Evolutionary conservation across 1,140 invertebrate genomes (phyloP).

Genomic region (Drosophila kohkoa): DNA sequence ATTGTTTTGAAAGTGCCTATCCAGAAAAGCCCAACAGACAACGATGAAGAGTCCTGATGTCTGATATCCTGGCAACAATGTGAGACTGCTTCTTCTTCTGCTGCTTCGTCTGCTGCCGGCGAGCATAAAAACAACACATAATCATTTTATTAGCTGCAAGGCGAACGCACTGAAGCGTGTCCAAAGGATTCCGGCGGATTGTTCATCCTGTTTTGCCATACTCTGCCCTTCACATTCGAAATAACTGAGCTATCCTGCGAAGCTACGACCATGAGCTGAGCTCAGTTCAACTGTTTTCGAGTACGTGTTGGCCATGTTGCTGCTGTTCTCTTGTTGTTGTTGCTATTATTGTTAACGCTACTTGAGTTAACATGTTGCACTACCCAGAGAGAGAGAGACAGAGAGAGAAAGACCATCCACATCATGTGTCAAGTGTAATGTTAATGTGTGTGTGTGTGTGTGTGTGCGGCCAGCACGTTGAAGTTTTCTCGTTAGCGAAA

Average conservation of each 20-base stretch:
- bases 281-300: conserved; percentile 29
- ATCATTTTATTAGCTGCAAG: conserved; percentile 79
- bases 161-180: conserved; percentile 61
- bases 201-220: conserved; percentile 65
- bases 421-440: conserved; percentile 61
- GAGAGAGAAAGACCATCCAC: conserved; percentile 35
- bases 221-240: conserved; percentile 1
- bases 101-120: conserved; percentile 46
- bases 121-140: conserved; percentile 80
- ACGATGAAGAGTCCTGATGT: conserved; percentile 4
- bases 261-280: not conserved
- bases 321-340: conserved; percentile 15
- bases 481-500: conserved; percentile 83
- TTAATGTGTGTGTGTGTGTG: conserved; percentile 26
- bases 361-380: conserved; percentile 79
- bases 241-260: conserved; percentile 24
- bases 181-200: conserved; percentile 63
- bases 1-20: conserved; percentile 63
- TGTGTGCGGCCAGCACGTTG: conserved; percentile 55
- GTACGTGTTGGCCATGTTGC: conserved; percentile 57
- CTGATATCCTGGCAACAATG: conserved; percentile 22
- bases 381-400: conserved; percentile 11
- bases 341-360: conserved; percentile 44
- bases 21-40: conserved; percentile 14
- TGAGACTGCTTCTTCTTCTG: not conserved